Base-by-base conservation (phyloP, 2,113 vertebrate genomes). In the Peucedramus taeniatus region DNA sequence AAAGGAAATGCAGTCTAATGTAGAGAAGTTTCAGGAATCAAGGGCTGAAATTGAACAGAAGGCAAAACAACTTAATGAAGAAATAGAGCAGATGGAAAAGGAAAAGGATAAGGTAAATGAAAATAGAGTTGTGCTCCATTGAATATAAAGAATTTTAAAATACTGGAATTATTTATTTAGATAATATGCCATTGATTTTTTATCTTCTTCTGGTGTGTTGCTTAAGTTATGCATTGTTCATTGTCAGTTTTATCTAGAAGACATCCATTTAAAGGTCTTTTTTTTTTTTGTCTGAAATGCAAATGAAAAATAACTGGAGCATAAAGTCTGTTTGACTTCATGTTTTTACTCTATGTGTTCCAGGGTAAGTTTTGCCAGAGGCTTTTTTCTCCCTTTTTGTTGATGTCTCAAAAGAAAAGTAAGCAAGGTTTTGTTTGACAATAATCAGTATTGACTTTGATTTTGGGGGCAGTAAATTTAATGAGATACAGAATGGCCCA, bases 31-130 rank as follows among this genome's bases (percentile, higher is more conserved):
- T 97, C 98, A 97, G 93, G 96, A 98, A 77, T 97, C 93, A 84
- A 96, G 98, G 85, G 94, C 94, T 44, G 98, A 98, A 81, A 98
- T 97, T 66, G 98, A 99, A 87, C 92, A 95, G 88, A 98, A 97
- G 76, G 69, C 99, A 84, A 97, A 97, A 83, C 97, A 98, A 93
- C 98, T 99, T 76, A 90, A 92, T 20, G 95, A 96, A 82, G 98
- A 99, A 97, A 98, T 99, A 93, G 95, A 75, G 5, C 97, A 98
- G 71, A 95, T 99, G 94, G 98, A 99, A 97, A 98, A 98, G 89
- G 96, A 98, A 81, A 99, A 96, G 96, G 98, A 99, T 93, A 90
- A 99, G 98, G 99, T 99, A 91, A 96, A 93, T 83, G 24, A 69
- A 42, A 79, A 51, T 13, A 75, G 23, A 59, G 18, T 42, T 2